Base-by-base conservation (phyloP, 2,888 invertebrate genomes). In the Calameuta idolon region DNA sequence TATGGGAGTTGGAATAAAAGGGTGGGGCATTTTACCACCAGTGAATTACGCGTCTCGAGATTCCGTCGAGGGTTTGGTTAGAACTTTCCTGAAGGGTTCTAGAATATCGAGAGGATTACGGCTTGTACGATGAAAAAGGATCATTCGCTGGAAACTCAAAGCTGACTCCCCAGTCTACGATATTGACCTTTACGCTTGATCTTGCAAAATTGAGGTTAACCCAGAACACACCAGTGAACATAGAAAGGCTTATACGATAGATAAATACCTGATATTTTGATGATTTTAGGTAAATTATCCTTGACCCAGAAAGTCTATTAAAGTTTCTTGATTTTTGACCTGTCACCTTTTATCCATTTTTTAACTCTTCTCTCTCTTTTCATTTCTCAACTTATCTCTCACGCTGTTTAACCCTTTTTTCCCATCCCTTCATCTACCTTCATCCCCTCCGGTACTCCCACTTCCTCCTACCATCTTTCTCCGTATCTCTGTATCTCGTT, bases 221-320 rank as follows among this genome's bases (percentile, higher is more conserved):
- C 23, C 55, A 23, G 55, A 55, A 55, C 23, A 23, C 55, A 55
- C 23, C 55, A 23, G 55, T 55, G 55, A 55, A 55, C 55, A 23
- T 55, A 9, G 55, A 55, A 55, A 55, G 23, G 55, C 15, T 40
- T 12, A 23, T 55, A 23, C 55, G 2, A 2, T 55, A 23, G 23
- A 23, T 55, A 9, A 23, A 23, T 55, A 55, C 55, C 23, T 9
- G 23, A 55, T 9, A 23, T 55, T 55, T 23, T 23, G 9, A 55
- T 23, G 9, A 15, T 23, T 55, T 2, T 55, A 23, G 23, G 5
- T 55, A 23, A 83, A 83, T 85, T 88, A 88, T 87, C 88, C 88
- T 88, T 88, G 88, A 88, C 88, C 88, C 85, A 88, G 85, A 88
- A 85, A 88, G 69, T 76, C 80, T 80, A 33, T 31, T 0, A 31